Percentiles rank a stretch among this genome's conserved stretches.
phyloP scores from a whole-genome alignment of 2,797 vertebrate species.

The Rhabdomys pumilio region DNA sequence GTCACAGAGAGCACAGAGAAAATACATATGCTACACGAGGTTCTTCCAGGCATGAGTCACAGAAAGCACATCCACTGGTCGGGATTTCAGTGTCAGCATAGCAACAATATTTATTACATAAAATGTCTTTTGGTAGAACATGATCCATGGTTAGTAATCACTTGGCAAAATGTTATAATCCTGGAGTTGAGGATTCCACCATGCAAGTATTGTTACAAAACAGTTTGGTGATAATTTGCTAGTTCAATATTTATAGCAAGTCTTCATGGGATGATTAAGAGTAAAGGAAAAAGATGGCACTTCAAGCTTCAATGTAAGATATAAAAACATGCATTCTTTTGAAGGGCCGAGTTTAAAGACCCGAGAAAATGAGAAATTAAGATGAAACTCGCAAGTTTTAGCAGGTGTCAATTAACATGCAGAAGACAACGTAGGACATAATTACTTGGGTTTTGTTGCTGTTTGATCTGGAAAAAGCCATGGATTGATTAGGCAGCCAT shows the following conservation, averaged over 20 bases:
- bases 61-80: not conserved
- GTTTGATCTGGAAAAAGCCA: not conserved
- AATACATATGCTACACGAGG: not conserved
- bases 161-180: not conserved
- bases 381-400: not conserved
- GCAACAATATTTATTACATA: not conserved
- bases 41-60: not conserved
- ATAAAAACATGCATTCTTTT: not conserved
- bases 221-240: not conserved
- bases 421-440: not conserved
- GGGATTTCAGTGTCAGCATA: not conserved
- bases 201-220: not conserved
- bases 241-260: not conserved
- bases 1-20: not conserved
- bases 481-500: not conserved
- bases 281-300: not conserved
- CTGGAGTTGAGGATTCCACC: not conserved
- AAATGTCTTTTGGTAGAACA: not conserved
- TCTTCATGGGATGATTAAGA: not conserved
- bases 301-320: conserved; percentile 23
- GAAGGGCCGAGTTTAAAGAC: not conserved
- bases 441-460: not conserved
- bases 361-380: conserved; percentile 5
- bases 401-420: not conserved
- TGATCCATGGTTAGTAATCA: not conserved